These are phyloP conservation scores for Pagrus major DNA, from an alignment of 2,113 vertebrate species.

Conservation along the genomic window DNA sequence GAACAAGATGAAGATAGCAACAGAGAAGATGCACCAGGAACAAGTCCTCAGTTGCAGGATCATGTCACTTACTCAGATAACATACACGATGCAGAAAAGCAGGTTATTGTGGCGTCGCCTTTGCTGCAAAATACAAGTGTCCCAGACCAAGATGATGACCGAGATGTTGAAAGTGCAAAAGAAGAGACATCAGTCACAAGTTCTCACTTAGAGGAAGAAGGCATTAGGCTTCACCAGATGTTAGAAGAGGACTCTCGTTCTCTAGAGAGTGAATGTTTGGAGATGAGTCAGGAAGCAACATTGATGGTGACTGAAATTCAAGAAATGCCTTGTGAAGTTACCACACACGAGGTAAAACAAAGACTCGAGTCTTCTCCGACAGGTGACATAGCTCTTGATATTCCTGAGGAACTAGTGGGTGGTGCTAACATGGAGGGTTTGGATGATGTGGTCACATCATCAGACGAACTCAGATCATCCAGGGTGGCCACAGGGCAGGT, in stretches of 20 bases:
- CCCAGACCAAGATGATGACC: background rate
- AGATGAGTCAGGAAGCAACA: background rate
- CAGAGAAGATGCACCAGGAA: background rate
- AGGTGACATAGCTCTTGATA: background rate
- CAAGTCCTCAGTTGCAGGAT: background rate
- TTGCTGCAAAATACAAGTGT: background rate
- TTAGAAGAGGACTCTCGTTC: background rate
- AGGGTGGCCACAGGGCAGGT: slow-evolving; percentile 23
- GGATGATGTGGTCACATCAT: background rate
- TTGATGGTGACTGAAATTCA: background rate
- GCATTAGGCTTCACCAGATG: background rate
- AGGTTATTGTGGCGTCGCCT: background rate
- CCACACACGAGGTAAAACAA: background rate
- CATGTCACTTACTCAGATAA: background rate
- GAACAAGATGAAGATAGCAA: background rate
- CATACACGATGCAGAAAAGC: background rate
- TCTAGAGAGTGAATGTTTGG: slow-evolving; percentile 1
- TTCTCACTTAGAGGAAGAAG: background rate
- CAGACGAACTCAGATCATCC: background rate
- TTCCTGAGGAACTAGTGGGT: background rate
- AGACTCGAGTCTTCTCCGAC: background rate
- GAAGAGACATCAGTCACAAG: background rate
- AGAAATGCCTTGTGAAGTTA: slow-evolving; percentile 4
- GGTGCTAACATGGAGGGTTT: background rate
- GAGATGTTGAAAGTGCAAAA: background rate